Conservation (phyloP, 2,797 vertebrate species). For the Rhadinocentrus ornatus region DNA sequence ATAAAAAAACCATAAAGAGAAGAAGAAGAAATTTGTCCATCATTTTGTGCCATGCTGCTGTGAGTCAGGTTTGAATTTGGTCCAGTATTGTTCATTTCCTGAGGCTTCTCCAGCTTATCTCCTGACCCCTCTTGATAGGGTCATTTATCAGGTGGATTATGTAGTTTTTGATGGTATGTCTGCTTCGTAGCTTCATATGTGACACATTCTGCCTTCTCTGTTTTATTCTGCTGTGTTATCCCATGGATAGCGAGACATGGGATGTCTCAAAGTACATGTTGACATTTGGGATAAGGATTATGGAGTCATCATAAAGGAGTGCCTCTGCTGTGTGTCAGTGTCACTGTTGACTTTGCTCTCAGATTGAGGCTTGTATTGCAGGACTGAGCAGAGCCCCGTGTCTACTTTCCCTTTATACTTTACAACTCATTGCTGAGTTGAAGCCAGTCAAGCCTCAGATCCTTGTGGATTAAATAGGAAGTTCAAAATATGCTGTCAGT, state of each 20-base stretch:
- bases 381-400: conserved; percentile 46
- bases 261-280: conserved; percentile 72
- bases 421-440: conserved; percentile 40
- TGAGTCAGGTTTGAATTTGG: conserved; percentile 37
- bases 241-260: conserved; percentile 50
- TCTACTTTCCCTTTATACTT: conserved; percentile 57
- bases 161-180: conserved; percentile 50
- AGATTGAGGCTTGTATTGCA: conserved; percentile 59
- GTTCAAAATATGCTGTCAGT: conserved; percentile 62
- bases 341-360: conserved; percentile 73
- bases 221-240: conserved; percentile 45
- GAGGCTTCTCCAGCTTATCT: conserved; percentile 52
- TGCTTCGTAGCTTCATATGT: conserved; percentile 61
- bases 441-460: conserved; percentile 47
- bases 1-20: background rate
- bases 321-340: conserved; percentile 67
- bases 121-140: conserved; percentile 66
- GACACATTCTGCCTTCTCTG: conserved; percentile 48
- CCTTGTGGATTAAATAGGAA: conserved; percentile 61
- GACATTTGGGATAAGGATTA: conserved; percentile 83
- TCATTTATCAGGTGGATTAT: conserved; percentile 74
- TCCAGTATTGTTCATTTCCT: conserved; percentile 59
- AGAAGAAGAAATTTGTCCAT: background rate
- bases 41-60: conserved; percentile 10
- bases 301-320: conserved; percentile 71